Base-by-base conservation (phyloP, 2,797 vertebrate genomes). In the Dendrocincla fuliginosa region DNA sequence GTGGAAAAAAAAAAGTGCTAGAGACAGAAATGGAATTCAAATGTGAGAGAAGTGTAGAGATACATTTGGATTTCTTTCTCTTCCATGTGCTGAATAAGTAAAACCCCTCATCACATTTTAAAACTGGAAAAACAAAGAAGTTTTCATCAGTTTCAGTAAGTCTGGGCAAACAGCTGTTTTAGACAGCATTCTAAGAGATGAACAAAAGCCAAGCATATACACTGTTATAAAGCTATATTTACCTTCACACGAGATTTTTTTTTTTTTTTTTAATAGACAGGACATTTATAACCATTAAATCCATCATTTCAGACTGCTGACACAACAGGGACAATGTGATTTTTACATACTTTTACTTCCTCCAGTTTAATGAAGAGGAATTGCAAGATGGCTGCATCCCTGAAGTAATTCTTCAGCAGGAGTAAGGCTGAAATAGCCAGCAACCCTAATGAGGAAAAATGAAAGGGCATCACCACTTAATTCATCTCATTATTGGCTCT, bases 301-400 rank as follows among this genome's bases (percentile, higher is more conserved):
- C 74, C 87, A 70, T 78, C 53, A 75, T 87, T 33, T 27, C 73
- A 71, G 74, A 80, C 68, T 96, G 42, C 93, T 96, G 93, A 96
- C 75, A 97, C 84, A 95, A 90, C 80, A 97, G 92, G 69, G 64
- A 88, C 70, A 95, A 77, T 87, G 71, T 83, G 80, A 87, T 95
- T 97, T 98, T 96, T 94, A 95, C 83, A 89, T 90, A 97, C 67
- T 91, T 96, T 84, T 61, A 35, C 57, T 94, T 97, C 93, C 37
- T 89, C 75, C 87, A 78, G 25, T 90, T 96, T 95, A 97, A 95
- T 97, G 93, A 97, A 95, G 90, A 97, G 61, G 85, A 94, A 96
- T 96, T 90, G 56, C 53, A 96, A 87, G 50, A 82, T 94, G 68
- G 61, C 35, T 96, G 73, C 65, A 79, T 91, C 93, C 93, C 91